Evolutionary conservation across 2,797 vertebrate species (phyloP).

Genomic region (Bufotes viridis): DNA sequence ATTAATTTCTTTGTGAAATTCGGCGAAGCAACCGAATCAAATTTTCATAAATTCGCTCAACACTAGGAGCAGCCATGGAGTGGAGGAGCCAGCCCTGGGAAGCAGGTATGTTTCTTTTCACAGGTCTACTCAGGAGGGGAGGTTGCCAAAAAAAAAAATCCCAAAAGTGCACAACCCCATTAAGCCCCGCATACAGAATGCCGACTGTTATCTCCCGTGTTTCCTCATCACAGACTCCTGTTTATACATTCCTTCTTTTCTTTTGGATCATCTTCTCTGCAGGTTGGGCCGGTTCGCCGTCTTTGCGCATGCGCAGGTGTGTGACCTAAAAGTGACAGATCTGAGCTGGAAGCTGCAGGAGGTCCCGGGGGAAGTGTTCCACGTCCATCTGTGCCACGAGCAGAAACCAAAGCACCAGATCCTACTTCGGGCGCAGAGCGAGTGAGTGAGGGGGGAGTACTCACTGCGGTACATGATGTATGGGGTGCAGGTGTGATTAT

Average conservation of each 20-base stretch:
- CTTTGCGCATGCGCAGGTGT: slow-evolving; percentile 86
- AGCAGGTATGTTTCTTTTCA: too few species aligned
- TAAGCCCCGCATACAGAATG: too few species aligned
- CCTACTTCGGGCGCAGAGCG: slow-evolving; percentile 85
- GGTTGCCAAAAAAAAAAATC: too few species aligned
- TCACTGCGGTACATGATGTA: neutral
- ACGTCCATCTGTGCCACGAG: slow-evolving; percentile 85
- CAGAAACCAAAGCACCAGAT: slow-evolving; percentile 87
- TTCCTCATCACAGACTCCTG: neutral
- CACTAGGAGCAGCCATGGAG: too few species aligned
- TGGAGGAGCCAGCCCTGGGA: too few species aligned
- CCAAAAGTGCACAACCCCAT: too few species aligned
- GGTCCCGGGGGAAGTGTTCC: slow-evolving; percentile 89
- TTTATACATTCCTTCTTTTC: neutral
- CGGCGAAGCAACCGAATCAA: too few species aligned
- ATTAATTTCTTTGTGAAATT: too few species aligned
- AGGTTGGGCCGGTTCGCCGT: slow-evolving; percentile 89
- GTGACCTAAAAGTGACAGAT: slow-evolving; percentile 88
- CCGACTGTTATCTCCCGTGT: neutral
- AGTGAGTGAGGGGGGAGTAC: slow-evolving; percentile 75
- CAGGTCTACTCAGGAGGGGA: too few species aligned
- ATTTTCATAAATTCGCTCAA: too few species aligned
- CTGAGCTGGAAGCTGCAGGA: slow-evolving; percentile 88
- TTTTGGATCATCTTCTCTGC: slow-evolving; percentile 1
- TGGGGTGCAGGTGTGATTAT: neutral